Conservation (phyloP, 1,140 invertebrate species). For the Aphis gossypii region DNA sequence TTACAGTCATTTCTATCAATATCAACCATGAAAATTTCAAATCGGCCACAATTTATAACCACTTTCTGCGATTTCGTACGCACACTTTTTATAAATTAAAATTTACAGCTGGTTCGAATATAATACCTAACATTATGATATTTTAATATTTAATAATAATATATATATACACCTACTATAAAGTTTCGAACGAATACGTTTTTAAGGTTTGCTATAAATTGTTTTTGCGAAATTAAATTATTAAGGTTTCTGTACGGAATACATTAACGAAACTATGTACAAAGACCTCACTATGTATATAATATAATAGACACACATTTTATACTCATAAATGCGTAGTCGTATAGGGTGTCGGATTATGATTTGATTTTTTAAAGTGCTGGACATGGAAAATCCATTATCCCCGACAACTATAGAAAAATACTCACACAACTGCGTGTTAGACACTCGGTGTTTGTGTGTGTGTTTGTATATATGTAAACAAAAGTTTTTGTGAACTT, state of each 20-base stretch:
- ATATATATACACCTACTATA: too few relatives aligned
- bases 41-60: background rate
- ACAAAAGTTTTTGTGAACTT: conserved; percentile 37
- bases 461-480: background rate
- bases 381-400: conserved; percentile 38
- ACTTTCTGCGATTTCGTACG: too few relatives aligned
- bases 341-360: conserved; percentile 4
- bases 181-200: too few relatives aligned
- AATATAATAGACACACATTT: background rate
- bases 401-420: background rate
- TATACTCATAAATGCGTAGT: background rate
- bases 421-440: background rate
- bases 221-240: background rate
- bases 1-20: too few relatives aligned
- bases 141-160: too few relatives aligned
- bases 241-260: background rate
- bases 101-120: background rate
- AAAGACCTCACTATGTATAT: background rate
- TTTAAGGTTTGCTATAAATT: background rate
- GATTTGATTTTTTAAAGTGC: background rate
- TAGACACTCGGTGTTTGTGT: background rate
- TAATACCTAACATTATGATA: too few relatives aligned
- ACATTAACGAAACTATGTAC: background rate
- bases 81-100: background rate
- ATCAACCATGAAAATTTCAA: background rate